Evolutionary conservation across 1,140 invertebrate genomes (phyloP).

Genomic region (Drosophila kohkoa): DNA sequence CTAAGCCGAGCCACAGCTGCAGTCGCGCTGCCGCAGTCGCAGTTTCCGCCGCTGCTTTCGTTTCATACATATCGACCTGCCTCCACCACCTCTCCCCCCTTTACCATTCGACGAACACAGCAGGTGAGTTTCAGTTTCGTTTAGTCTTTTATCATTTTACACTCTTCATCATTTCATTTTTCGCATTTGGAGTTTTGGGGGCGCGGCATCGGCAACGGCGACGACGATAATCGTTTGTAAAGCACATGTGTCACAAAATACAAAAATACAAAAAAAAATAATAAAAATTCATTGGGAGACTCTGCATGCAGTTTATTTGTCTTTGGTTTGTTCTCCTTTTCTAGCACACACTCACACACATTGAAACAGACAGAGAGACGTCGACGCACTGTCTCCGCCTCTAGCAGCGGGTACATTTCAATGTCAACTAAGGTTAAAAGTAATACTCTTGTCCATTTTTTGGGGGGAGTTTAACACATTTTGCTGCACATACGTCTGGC

Average conservation of each 20-base stretch:
- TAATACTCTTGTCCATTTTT: slow-evolving; percentile 60
- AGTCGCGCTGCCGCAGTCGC: neutral
- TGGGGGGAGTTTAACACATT: slow-evolving; percentile 49
- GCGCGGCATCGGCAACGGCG: neutral
- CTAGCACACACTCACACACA: slow-evolving; percentile 51
- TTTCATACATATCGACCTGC: slow-evolving; percentile 43
- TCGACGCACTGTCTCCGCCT: slow-evolving; percentile 58
- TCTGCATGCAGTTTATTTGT: slow-evolving; percentile 17
- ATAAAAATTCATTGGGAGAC: neutral
- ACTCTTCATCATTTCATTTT: slow-evolving; percentile 11
- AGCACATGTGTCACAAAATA: slow-evolving; percentile 12
- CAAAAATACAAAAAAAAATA: too few species aligned
- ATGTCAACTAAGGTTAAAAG: slow-evolving; percentile 83
- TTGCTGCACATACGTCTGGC: slow-evolving; percentile 59
- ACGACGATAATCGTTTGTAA: neutral
- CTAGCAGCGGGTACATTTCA: slow-evolving; percentile 82
- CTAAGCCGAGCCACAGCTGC: slow-evolving; percentile 13
- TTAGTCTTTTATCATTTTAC: slow-evolving; percentile 24
- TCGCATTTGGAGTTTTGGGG: slow-evolving; percentile 6
- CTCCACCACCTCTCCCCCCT: neutral
- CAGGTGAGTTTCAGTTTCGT: slow-evolving; percentile 26
- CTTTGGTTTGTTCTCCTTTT: slow-evolving; percentile 40
- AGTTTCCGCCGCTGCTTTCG: slow-evolving; percentile 38
- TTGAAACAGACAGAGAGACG: slow-evolving; percentile 16
- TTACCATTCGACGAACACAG: neutral